Conservation (phyloP, 2,113 vertebrate genomes). For the Clinocottus analis region DNA sequence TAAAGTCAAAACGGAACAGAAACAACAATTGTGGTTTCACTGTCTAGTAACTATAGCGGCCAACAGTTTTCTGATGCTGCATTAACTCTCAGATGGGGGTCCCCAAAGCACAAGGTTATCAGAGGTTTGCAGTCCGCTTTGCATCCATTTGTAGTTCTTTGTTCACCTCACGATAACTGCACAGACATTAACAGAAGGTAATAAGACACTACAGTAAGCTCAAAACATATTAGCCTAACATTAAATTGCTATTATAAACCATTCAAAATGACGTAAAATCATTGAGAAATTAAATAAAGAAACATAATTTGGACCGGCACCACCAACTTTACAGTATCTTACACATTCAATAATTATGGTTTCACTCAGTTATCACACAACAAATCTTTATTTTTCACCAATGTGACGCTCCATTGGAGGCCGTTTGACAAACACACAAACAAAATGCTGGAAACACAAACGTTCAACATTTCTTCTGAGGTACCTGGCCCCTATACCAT, state of each 20-base stretch:
- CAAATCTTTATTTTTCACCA: constrained; percentile 70
- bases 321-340: neutral
- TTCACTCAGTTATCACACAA: constrained; percentile 39
- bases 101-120: neutral
- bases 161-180: neutral
- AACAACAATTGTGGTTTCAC: neutral
- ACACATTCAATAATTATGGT: neutral
- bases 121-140: neutral
- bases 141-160: neutral
- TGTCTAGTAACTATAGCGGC: neutral
- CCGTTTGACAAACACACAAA: constrained; percentile 58
- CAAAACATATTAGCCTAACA: neutral
- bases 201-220: neutral
- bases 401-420: constrained; percentile 64
- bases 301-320: neutral
- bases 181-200: neutral
- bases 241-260: neutral
- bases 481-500: neutral
- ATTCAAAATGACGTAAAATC: neutral
- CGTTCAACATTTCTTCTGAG: constrained; percentile 45
- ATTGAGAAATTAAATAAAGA: neutral
- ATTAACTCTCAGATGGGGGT: neutral
- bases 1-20: neutral
- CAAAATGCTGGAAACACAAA: constrained; percentile 50
- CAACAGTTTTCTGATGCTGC: neutral